Base-by-base conservation (phyloP, 2,888 invertebrate species). In the Chorisops tibialis region DNA sequence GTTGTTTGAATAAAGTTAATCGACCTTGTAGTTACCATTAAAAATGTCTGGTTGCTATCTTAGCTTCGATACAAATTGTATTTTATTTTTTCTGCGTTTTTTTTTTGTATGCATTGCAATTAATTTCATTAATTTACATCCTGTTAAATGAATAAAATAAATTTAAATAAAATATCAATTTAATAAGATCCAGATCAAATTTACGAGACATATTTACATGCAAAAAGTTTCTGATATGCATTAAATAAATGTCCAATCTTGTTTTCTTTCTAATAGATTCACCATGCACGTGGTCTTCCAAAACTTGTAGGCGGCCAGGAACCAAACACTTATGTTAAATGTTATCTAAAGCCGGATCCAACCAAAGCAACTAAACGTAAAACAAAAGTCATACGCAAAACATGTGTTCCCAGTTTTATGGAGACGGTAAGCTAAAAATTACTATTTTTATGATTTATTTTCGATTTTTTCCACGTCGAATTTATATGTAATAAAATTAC, bases 361-460 rank as follows among this genome's bases (percentile, higher is more conserved):
- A 86, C 87, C 61, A 96, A 96, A 79, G 87, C 85, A 68, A 96
- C 97, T 14, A 99, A 99, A 79, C 83, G 95, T 56, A 99, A 99
- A 80, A 98, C 98, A 1, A 92, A 94, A 79, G 92, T 96, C 1
- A 87, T 96, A 1, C 89, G 89, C 70, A 89, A 91, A 68, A 93
- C 92, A 73, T 92, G 93, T 71, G 94, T 96, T 78, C 98, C 98
- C 0, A 95, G 96, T 16, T 98, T 96, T 79, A 97, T 98, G 93
- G 95, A 96, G 83, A 94, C 94, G 90, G 92, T 93, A 79, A 79
- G 73, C 69, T 18, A 63, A 30, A 38, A 30, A 30, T 30, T 2
- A 9, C 24, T 5, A 4, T 30, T 30, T 30, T 30, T 30, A 30
- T 9, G 2, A 39, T 2, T 18, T 51, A 18, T 47, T 30, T 37